These are phyloP conservation scores for Notodonta ziczac DNA, from an alignment of 2,888 invertebrate species.

Conservation along the genomic window DNA sequence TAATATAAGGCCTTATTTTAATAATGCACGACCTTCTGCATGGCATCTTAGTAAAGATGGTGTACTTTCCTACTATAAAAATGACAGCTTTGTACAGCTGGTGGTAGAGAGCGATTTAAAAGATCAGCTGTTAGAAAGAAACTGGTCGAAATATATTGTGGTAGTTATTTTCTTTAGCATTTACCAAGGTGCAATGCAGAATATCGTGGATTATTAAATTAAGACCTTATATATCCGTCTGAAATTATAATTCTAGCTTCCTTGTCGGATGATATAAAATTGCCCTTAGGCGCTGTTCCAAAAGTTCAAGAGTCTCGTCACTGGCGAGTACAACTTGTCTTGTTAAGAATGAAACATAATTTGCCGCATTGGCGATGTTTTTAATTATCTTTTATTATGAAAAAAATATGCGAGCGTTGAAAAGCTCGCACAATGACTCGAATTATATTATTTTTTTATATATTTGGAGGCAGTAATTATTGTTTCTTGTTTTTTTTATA, in stretches of 20 bases:
- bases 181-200: no score
- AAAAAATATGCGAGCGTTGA: not conserved
- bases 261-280: not conserved
- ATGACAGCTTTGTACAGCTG: no score
- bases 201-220: no score
- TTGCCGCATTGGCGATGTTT: not conserved
- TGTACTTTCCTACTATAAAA: no score
- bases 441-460: not conserved
- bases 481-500: not conserved
- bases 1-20: no score
- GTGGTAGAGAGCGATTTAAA: no score
- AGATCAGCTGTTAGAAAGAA: no score
- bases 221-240: not conserved
- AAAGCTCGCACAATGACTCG: no score
- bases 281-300: not conserved
- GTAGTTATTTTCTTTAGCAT: no score
- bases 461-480: not conserved
- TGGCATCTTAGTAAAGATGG: no score
- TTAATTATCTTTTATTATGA: not conserved
- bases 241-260: not conserved
- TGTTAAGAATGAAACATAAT: not conserved
- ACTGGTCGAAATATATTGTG: no score
- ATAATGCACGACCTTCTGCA: no score
- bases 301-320: not conserved
- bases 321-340: not conserved